These are phyloP conservation scores for Carcinoscorpius rotundicauda DNA, from an alignment of 1,140 invertebrate species.

Conservation along the genomic window DNA sequence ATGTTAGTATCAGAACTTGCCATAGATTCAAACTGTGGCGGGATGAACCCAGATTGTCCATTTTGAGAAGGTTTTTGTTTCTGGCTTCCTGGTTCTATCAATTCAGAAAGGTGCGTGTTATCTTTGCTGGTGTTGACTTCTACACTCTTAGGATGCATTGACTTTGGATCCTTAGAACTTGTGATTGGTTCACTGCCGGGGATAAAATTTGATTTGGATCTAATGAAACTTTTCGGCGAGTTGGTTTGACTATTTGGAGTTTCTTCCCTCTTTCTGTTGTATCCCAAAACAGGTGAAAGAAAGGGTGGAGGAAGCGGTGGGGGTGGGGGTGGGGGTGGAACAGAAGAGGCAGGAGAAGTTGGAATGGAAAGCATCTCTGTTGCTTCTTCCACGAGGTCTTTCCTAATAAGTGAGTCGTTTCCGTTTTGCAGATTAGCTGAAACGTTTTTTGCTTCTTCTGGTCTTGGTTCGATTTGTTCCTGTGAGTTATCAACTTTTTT, in stretches of 20 bases:
- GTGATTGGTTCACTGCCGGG: background rate
- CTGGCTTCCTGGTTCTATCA: background rate
- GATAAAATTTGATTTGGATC: background rate
- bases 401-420: too few species aligned
- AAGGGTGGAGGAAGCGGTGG: constrained; percentile 39
- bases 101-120: background rate
- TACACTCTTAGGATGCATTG: background rate
- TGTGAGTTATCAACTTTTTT: too few species aligned
- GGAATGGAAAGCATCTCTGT: constrained; percentile 8
- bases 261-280: background rate
- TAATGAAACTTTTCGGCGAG: too few species aligned
- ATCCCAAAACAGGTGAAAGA: background rate
- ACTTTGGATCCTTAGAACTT: background rate
- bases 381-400: background rate
- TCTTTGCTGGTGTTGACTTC: too few species aligned
- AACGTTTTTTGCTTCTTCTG: too few species aligned
- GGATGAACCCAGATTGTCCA: constrained; percentile 47
- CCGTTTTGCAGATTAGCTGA: too few species aligned
- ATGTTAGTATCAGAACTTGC: constrained; percentile 58
- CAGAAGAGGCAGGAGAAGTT: constrained; percentile 8
- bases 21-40: constrained; percentile 63
- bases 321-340: constrained; percentile 46
- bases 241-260: too few species aligned
- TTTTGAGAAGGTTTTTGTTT: constrained; percentile 1
- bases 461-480: too few species aligned